Conservation (phyloP, 2,113 vertebrate genomes). For the Phaethon lepturus region DNA sequence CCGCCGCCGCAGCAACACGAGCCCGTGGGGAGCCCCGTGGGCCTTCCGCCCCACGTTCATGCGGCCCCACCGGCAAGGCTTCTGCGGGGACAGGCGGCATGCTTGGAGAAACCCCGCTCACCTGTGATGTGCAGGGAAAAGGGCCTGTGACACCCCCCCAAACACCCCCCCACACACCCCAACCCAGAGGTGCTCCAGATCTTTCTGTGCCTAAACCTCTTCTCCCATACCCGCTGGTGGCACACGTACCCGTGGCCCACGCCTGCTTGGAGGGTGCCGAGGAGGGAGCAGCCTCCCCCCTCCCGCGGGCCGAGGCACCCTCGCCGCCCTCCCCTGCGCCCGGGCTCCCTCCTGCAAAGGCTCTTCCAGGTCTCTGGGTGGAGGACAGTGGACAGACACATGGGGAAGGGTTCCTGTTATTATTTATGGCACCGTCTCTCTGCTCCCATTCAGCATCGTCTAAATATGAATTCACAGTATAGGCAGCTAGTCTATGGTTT, state of each 20-base stretch:
- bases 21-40: not conserved
- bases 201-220: rapidly evolving
- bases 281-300: too few relatives aligned
- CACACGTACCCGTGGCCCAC: not conserved
- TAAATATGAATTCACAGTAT: slow-evolving; percentile 57
- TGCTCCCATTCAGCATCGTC: slow-evolving; percentile 18
- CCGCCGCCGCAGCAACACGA: not conserved
- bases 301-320: not conserved
- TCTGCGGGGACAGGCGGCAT: not conserved
- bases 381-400: not conserved
- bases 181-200: rapidly evolving
- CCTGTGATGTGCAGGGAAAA: not conserved
- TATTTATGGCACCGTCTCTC: slow-evolving; percentile 27
- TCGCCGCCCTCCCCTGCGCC: not conserved
- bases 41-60: not conserved
- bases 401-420: not conserved
- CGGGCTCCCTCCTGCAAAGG: not conserved
- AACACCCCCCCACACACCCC: rapidly evolving
- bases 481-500: slow-evolving; percentile 57
- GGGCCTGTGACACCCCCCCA: not conserved
- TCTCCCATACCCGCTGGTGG: not conserved
- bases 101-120: not conserved
- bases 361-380: not conserved
- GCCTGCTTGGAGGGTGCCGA: not conserved
- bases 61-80: not conserved